Percentiles rank a stretch among this genome's conserved stretches.
Evolutionary conservation across 2,888 invertebrate genomes (phyloP).

Genomic region (Mesodorylaimus sp.): DNA sequence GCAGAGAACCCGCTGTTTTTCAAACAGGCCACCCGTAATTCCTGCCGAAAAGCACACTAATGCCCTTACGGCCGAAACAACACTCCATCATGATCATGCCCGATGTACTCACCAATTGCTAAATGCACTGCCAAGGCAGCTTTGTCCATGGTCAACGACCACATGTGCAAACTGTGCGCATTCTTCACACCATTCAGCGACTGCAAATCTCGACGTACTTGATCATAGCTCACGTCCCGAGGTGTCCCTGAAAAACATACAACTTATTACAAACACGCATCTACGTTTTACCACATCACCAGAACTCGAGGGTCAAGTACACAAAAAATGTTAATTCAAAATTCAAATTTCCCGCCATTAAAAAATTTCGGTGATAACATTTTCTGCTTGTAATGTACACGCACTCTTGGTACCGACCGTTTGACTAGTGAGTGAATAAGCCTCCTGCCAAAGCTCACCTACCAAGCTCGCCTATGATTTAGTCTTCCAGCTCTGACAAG

Average conservation of each 20-base stretch:
- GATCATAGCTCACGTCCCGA: constrained; percentile 41
- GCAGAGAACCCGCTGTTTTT: background rate
- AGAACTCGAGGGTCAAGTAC: too few species aligned
- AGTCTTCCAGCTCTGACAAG: too few species aligned
- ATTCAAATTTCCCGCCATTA: too few species aligned
- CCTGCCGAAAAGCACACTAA: background rate
- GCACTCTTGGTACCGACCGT: too few species aligned
- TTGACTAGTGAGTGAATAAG: too few species aligned
- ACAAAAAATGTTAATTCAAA: too few species aligned
- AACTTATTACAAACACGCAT: background rate
- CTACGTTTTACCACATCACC: background rate
- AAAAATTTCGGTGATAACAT: too few species aligned
- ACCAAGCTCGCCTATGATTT: too few species aligned
- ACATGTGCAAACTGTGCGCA: constrained; percentile 84
- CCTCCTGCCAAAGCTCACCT: too few species aligned
- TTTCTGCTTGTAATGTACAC: too few species aligned
- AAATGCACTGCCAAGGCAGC: constrained; percentile 92
- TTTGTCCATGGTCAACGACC: constrained; percentile 90
- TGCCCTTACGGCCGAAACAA: background rate
- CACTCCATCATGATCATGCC: constrained; percentile 1
- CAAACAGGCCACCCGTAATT: background rate
- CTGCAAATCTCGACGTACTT: constrained; percentile 64
- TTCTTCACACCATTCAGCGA: constrained; percentile 68
- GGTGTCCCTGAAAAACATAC: constrained; percentile 41
- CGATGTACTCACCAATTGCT: constrained; percentile 78